Conservation (phyloP, 2,888 invertebrate genomes). For the Drosophila hamatofila region DNA sequence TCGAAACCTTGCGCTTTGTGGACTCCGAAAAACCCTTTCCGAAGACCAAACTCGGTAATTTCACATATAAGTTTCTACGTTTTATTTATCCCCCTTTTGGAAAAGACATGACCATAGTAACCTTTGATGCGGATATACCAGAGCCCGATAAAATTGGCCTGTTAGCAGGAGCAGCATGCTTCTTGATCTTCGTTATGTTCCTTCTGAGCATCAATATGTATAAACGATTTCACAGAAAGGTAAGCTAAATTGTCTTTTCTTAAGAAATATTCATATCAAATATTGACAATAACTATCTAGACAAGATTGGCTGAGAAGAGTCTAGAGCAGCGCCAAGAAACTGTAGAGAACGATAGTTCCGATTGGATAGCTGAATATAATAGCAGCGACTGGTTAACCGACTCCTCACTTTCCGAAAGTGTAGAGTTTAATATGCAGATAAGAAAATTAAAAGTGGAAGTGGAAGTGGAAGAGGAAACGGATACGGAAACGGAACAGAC, state of each 20-base stretch:
- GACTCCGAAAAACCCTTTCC: background rate
- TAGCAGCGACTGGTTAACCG: background rate
- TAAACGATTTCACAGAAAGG: background rate
- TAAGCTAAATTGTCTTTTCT: background rate
- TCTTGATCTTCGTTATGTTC: background rate
- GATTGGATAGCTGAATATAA: background rate
- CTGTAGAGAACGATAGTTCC: background rate
- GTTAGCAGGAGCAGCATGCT: no score
- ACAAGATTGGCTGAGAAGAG: no score
- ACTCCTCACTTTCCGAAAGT: background rate
- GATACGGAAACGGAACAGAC: background rate
- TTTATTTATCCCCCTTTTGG: conserved; percentile 9
- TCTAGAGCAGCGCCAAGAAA: background rate
- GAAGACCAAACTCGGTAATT: background rate
- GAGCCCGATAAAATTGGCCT: background rate
- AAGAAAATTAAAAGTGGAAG: no score
- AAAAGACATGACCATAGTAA: background rate
- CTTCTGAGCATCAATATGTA: background rate
- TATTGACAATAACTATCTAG: background rate
- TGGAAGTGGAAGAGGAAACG: background rate
- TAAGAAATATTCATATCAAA: background rate
- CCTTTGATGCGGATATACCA: background rate
- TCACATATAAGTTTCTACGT: conserved; percentile 6
- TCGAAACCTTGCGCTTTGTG: background rate
- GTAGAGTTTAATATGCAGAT: background rate